Base-by-base conservation (phyloP, 2,797 vertebrate species). In the Macroramphosus scolopax region DNA sequence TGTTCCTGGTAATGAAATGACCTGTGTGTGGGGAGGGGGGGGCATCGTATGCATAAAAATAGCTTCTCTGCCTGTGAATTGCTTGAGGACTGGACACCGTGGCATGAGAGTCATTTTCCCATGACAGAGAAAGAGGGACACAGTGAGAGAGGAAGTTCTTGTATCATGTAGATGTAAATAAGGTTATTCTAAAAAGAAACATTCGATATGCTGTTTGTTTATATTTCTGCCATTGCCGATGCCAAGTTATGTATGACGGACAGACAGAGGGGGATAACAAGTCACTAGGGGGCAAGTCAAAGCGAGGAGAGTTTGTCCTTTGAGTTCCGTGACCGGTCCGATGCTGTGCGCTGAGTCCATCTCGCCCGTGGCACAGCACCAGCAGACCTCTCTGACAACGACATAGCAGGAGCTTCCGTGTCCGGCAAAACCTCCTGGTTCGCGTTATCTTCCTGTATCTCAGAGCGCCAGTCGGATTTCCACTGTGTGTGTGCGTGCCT, bases 91-190 rank as follows among this genome's bases (percentile, higher is more conserved):
- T 72, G 35, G 53, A 60, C 51, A 51, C 44, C 4, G 3, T 60
- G 49, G 72, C 74, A 78, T 80, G 76, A 80, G 68, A 85, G 73
- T 28, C 14, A 30, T 29, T 64, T 81, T 68, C 80, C 72, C 75
- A 80, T 31, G 61, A 67, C 51, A 22, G 20, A 22, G n/a, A n/a
- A n/a, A 38, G 31, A 43, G 20, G 17, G 18, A 36, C 14, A 16
- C 4, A 9, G 13, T 12, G 15, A 16, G 6, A 33, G 20, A 46
- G 41, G 50, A 63, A 75, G 53, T 68, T 75, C 4, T 5, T 12
- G 50, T 72, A 65, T 55, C 66, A 66, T 35, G 28, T n/a, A 38
- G 68, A 77, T 69, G 50, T 50, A 77, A 80, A 84, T 58, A 74
- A 35, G 24, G 25, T 59, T 53, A 39, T 72, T 77, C 74, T 46